A percentile compares a stretch with the other conserved stretches of the same genome.
phyloP scores from a whole-genome alignment of 1,140 invertebrate genomes.

The Nilaparvata lugens region DNA sequence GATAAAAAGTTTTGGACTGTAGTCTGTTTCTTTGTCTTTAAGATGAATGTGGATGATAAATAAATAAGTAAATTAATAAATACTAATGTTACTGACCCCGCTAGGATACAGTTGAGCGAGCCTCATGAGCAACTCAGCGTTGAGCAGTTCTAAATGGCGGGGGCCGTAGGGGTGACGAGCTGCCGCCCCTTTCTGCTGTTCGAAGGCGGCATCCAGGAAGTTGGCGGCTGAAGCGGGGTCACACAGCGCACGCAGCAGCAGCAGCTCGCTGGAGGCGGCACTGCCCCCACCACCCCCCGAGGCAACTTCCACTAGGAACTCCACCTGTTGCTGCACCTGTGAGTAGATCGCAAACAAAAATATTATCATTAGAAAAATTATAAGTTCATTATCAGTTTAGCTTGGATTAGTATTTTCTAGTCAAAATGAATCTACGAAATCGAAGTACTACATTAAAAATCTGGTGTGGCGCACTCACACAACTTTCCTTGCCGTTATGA shows the following conservation, averaged over 20 bases:
- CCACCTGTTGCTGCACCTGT: constrained; percentile 68
- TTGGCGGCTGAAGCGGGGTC: constrained; percentile 44
- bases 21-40: too few species aligned
- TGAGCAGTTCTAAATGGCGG: constrained; percentile 62
- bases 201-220: constrained; percentile 60
- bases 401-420: too few species aligned
- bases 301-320: constrained; percentile 76
- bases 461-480: too few species aligned
- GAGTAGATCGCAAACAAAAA: not conserved
- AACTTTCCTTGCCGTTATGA: too few species aligned
- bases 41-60: too few species aligned
- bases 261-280: constrained; percentile 45
- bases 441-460: too few species aligned
- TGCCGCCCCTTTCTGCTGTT: constrained; percentile 53
- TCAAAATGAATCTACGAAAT: too few species aligned
- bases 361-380: too few species aligned
- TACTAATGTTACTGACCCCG: constrained; percentile 19
- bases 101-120: constrained; percentile 68
- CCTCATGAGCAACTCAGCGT: constrained; percentile 78
- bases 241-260: constrained; percentile 61
- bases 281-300: constrained; percentile 39
- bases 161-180: constrained; percentile 58
- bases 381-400: too few species aligned
- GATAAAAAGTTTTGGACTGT: too few species aligned
- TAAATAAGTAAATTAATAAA: too few species aligned